Evolutionary conservation across 2,888 invertebrate species (phyloP).

Genomic region (Cinara cedri): DNA sequence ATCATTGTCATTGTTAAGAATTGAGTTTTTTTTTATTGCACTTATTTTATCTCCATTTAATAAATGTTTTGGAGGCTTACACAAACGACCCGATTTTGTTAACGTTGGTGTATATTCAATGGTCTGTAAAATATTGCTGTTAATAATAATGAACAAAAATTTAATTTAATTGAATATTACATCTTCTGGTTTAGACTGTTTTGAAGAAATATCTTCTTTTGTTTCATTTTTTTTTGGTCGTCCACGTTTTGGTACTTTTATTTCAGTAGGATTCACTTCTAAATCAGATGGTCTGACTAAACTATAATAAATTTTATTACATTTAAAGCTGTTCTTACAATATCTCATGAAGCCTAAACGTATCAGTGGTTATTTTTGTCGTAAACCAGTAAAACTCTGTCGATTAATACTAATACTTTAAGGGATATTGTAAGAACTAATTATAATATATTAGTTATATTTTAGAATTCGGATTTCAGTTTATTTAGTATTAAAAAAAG

Average conservation of each 20-base stretch:
- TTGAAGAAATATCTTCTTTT: constrained; percentile 3
- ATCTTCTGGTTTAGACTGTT: constrained; percentile 28
- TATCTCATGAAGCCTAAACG: no score
- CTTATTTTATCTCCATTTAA: constrained; percentile 16
- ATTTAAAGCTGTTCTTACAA: no score
- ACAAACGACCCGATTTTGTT: constrained; percentile 45
- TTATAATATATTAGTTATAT: no score
- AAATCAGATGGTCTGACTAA: constrained; percentile 38
- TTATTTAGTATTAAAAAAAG: no score
- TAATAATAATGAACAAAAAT: neutral
- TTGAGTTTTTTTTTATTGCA: constrained; percentile 9
- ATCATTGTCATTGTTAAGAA: constrained; percentile 11
- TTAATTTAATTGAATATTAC: constrained; percentile 13
- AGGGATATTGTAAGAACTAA: no score
- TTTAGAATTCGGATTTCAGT: no score
- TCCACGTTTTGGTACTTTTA: constrained; percentile 34
- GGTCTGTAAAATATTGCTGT: constrained; percentile 22
- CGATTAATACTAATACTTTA: no score
- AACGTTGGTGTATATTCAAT: constrained; percentile 27
- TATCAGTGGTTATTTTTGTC: no score
- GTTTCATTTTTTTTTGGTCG: constrained; percentile 24
- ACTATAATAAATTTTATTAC: constrained; percentile 17
- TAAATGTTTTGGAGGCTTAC: constrained; percentile 43
- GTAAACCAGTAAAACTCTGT: no score
- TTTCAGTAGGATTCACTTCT: constrained; percentile 17